Conservation (phyloP, 2,888 invertebrate genomes). For the Leptinotarsa tumamoca region DNA sequence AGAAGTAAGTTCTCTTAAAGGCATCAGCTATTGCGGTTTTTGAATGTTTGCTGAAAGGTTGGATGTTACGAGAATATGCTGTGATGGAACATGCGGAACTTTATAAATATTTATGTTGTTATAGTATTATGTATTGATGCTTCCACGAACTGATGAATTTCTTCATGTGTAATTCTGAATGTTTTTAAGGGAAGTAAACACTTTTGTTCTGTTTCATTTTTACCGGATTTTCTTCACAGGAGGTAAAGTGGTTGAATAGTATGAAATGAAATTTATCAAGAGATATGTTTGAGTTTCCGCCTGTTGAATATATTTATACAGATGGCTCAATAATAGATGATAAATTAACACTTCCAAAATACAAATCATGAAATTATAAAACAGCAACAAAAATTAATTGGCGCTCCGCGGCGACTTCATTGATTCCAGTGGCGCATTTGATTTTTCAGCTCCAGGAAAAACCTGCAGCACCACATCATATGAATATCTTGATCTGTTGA, state of each 20-base stretch:
- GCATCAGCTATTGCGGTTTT: slow-evolving; percentile 5
- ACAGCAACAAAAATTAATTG: no score
- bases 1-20: neutral
- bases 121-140: slow-evolving; percentile 57
- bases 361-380: no score
- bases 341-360: no score
- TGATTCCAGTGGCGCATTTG: no score
- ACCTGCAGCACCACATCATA: no score
- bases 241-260: slow-evolving; percentile 32
- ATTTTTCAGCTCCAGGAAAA: no score
- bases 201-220: neutral
- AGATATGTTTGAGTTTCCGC: neutral
- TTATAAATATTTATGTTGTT: slow-evolving; percentile 49
- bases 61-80: slow-evolving; percentile 47
- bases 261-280: slow-evolving; percentile 2
- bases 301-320: no score
- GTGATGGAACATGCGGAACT: slow-evolving; percentile 55
- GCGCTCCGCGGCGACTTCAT: no score
- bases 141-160: slow-evolving; percentile 43
- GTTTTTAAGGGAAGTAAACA: neutral
- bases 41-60: neutral
- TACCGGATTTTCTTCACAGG: neutral
- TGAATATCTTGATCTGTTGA: no score
- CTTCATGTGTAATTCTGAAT: neutral
- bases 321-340: no score